Evolutionary conservation across 2,797 vertebrate species (phyloP).

Genomic region (Fringilla coelebs): DNA sequence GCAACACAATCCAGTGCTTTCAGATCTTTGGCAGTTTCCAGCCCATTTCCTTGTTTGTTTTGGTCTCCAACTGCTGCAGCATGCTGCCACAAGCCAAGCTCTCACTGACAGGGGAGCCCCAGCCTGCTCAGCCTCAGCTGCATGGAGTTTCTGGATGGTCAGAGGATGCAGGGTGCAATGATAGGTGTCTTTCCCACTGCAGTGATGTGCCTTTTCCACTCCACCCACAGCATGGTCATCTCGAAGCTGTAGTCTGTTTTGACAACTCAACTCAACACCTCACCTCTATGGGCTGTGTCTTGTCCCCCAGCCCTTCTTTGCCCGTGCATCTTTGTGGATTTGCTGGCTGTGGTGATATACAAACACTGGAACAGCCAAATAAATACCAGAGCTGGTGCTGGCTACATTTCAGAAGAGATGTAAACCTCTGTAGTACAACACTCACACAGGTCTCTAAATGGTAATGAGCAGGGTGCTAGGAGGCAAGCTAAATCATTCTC

Average conservation of each 20-base stretch:
- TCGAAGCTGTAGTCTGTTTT: background rate
- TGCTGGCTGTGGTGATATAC: background rate
- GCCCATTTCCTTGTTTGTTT: background rate
- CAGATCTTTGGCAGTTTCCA: background rate
- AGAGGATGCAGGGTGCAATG: background rate
- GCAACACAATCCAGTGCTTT: background rate
- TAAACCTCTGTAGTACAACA: background rate
- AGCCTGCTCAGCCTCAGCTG: background rate
- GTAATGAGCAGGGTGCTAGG: fast-evolving
- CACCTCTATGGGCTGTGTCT: background rate
- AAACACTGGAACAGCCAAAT: background rate
- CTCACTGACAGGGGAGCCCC: background rate
- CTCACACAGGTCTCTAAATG: background rate
- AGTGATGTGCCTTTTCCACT: background rate
- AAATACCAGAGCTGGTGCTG: background rate
- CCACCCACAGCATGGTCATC: fast-evolving
- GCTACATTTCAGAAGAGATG: background rate
- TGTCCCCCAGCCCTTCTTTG: background rate
- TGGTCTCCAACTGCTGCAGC: background rate
- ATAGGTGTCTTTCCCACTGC: background rate
- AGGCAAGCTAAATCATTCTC: background rate
- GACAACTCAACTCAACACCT: background rate
- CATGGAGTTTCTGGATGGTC: background rate
- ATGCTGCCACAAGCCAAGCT: background rate
- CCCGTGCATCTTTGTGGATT: background rate